Conservation (phyloP, 2,888 invertebrate genomes). For the Mesorhabditis belari region DNA sequence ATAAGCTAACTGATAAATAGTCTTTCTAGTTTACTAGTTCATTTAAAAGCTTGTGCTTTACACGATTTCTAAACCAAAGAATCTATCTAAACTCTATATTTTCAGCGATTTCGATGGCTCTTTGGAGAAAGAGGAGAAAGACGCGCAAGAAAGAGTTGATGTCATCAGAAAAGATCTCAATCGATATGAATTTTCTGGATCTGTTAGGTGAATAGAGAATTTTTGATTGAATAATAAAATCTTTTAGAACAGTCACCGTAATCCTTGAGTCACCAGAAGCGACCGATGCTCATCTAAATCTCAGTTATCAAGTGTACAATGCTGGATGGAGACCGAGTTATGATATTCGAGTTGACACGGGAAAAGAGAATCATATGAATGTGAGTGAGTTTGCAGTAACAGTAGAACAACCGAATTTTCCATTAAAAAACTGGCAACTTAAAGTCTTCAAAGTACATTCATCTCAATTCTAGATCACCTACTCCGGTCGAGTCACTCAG, state of each 20-base stretch:
- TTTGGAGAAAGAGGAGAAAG: too few species aligned
- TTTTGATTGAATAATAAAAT: neutral
- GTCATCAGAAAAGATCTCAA: neutral
- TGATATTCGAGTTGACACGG: constrained; percentile 43
- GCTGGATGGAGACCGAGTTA: constrained; percentile 44
- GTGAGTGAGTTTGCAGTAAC: too few species aligned
- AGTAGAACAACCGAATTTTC: too few species aligned
- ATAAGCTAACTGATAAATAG: too few species aligned
- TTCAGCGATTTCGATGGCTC: too few species aligned
- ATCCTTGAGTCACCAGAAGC: constrained; percentile 16
- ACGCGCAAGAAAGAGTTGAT: too few species aligned
- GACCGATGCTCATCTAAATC: constrained; percentile 15
- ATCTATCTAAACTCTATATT: too few species aligned
- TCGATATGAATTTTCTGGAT: neutral
- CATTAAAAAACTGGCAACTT: too few species aligned
- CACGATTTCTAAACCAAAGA: too few species aligned
- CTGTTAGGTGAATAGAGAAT: neutral
- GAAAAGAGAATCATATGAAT: constrained; percentile 11
- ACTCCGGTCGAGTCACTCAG: constrained; percentile 54
- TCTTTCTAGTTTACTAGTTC: too few species aligned
- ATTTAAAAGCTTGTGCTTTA: too few species aligned
- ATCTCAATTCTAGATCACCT: constrained; percentile 47
- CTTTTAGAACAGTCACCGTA: constrained; percentile 20
- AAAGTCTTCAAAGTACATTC: too few species aligned
- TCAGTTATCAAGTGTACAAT: constrained; percentile 33